Percentiles rank a stretch among this genome's conserved stretches.
phyloP scores from a whole-genome alignment of 2,797 vertebrate species.

The Scyliorhinus canicula region DNA sequence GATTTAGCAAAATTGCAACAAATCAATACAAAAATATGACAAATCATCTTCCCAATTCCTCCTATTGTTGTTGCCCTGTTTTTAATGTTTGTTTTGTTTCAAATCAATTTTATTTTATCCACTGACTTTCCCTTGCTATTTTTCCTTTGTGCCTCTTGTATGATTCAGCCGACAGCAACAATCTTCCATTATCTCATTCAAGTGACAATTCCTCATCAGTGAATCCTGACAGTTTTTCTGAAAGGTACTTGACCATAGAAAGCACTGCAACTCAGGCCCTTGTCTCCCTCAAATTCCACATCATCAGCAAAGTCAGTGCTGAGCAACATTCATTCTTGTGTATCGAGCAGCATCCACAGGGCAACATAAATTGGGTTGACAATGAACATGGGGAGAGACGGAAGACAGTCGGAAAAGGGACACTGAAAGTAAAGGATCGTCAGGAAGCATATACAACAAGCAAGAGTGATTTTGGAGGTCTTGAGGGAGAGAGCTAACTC shows the following conservation, averaged over 20 bases:
- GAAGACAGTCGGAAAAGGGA: background rate
- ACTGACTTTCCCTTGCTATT: background rate
- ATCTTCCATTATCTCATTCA: background rate
- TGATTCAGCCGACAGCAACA: background rate
- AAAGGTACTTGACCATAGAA: background rate
- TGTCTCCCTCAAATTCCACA: background rate
- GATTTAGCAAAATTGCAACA: background rate
- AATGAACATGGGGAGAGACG: background rate
- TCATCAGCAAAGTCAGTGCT: background rate
- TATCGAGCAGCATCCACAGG: background rate
- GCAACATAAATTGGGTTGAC: background rate
- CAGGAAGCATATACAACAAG: background rate
- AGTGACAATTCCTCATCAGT: background rate
- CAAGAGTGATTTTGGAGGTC: background rate
- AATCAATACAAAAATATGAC: background rate
- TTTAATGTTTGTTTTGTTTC: background rate
- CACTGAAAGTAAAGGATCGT: background rate
- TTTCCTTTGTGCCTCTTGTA: background rate
- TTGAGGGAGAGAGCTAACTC: background rate
- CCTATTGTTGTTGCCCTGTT: background rate
- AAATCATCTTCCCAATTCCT: background rate
- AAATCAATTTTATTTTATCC: background rate
- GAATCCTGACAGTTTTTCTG: background rate
- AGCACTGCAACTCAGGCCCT: background rate
- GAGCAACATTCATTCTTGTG: background rate